phyloP scores from a whole-genome alignment of 2,113 vertebrate genomes.

The Lycocorax pyrrhopterus region DNA sequence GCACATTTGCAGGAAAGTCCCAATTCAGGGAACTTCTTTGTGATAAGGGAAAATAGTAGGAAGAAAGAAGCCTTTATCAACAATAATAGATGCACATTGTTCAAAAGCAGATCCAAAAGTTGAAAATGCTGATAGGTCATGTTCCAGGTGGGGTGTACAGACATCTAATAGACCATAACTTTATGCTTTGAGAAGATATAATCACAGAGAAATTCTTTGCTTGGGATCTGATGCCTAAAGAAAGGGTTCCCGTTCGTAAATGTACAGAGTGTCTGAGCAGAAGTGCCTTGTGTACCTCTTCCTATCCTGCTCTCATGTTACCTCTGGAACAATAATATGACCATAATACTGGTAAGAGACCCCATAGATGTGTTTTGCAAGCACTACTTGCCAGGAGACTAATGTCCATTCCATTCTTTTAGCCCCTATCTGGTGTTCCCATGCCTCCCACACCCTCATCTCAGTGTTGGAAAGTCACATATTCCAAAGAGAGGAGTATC shows the following conservation, averaged over 20 bases:
- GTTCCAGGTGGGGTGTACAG: neutral
- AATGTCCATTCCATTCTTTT: neutral
- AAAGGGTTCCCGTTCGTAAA: neutral
- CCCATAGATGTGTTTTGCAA: neutral
- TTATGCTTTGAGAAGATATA: neutral
- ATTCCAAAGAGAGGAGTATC: neutral
- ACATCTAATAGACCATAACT: neutral
- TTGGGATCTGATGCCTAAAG: neutral
- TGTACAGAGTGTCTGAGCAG: neutral
- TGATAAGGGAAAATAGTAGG: neutral
- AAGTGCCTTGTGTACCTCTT: neutral
- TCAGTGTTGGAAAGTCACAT: neutral
- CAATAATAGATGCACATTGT: neutral
- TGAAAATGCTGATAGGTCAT: neutral
- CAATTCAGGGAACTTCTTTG: neutral
- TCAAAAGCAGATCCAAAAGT: conserved; percentile 1
- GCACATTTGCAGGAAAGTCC: neutral
- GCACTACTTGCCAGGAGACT: neutral
- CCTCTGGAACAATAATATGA: neutral
- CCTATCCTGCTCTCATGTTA: neutral
- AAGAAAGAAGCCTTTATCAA: neutral
- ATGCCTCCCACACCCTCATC: neutral
- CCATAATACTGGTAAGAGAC: neutral
- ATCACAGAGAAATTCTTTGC: neutral
- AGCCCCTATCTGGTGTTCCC: neutral